Percentiles rank a stretch among this genome's conserved stretches.
These are phyloP conservation scores for Dreissena rostriformis DNA, from an alignment of 1,140 invertebrate genomes.

Conservation along the genomic window DNA sequence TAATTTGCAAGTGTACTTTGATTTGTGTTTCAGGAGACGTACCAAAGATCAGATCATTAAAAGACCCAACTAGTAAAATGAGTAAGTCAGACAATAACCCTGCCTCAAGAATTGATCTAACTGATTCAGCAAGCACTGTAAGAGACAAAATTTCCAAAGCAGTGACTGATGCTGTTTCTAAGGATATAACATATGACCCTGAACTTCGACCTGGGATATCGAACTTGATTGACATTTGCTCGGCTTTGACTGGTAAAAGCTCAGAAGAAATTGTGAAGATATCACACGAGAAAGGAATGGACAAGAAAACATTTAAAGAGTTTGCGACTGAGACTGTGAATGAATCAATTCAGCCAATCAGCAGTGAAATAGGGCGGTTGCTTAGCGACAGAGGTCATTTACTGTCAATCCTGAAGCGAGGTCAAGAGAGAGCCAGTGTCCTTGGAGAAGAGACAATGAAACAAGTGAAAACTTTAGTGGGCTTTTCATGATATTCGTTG, in stretches of 20 bases:
- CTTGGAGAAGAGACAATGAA: conserved; percentile 87
- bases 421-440: conserved; percentile 86
- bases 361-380: conserved; percentile 86
- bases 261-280: conserved; percentile 88
- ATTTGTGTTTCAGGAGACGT: conserved; percentile 66
- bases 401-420: conserved; percentile 85
- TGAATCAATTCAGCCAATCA: conserved; percentile 88
- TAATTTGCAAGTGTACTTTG: too few species aligned
- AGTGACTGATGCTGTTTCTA: conserved; percentile 94
- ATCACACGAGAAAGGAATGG: conserved; percentile 82
- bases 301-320: conserved; percentile 92
- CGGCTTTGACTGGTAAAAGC: conserved; percentile 85
- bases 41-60: conserved; percentile 74
- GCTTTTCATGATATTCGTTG: conserved; percentile 71
- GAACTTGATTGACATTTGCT: conserved; percentile 93
- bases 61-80: conserved; percentile 93
- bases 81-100: conserved; percentile 95
- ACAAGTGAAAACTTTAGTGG: conserved; percentile 84
- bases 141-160: conserved; percentile 93
- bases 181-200: conserved; percentile 89
- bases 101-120: conserved; percentile 90
- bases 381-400: conserved; percentile 86
- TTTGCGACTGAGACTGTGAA: conserved; percentile 89
- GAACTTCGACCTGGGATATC: conserved; percentile 91
- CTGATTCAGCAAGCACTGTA: conserved; percentile 90